These are phyloP conservation scores for Montipora cactus DNA, from an alignment of 64 coral and sea anemone genomes.

Conservation along the genomic window DNA sequence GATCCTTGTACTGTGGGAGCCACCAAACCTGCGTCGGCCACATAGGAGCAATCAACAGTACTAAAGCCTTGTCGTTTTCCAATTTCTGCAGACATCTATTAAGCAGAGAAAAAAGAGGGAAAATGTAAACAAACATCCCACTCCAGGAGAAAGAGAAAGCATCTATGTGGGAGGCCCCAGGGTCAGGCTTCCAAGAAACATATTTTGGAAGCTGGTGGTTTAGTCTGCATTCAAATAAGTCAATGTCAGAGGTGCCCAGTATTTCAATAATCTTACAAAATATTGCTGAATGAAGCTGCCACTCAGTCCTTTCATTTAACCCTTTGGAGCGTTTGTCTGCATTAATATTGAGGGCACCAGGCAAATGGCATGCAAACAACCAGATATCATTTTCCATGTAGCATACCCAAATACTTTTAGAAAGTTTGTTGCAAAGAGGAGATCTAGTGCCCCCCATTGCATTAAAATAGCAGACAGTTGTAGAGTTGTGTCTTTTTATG, in stretches of 20 bases:
- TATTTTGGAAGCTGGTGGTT: slow-evolving; percentile 9
- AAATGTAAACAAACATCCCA: slow-evolving; percentile 49
- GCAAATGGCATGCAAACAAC: slow-evolving; percentile 52
- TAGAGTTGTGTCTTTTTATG: slow-evolving; percentile 44
- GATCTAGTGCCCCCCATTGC: slow-evolving; percentile 64
- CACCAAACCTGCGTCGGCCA: no score
- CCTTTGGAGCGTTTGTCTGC: slow-evolving; percentile 38
- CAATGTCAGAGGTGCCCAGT: slow-evolving; percentile 18
- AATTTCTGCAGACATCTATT: no score
- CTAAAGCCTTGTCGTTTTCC: no score
- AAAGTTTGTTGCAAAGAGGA: slow-evolving; percentile 19
- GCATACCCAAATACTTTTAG: slow-evolving; percentile 34
- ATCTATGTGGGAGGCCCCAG: background rate
- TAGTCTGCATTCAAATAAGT: slow-evolving; percentile 42
- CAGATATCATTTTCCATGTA: slow-evolving; percentile 52
- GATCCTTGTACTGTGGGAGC: no score
- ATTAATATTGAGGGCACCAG: slow-evolving; percentile 39
- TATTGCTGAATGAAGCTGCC: background rate
- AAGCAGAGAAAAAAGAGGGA: slow-evolving; percentile 49
- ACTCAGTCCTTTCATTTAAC: slow-evolving; percentile 48
- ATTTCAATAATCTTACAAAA: slow-evolving; percentile 1
- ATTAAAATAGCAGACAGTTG: slow-evolving; percentile 65
- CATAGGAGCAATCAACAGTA: no score
- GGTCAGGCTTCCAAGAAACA: background rate
- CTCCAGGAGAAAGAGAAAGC: slow-evolving; percentile 32